A percentile compares a stretch with the other conserved stretches of the same genome.
phyloP scores from a whole-genome alignment of 2,888 invertebrate genomes.

The Lutraria lutraria region DNA sequence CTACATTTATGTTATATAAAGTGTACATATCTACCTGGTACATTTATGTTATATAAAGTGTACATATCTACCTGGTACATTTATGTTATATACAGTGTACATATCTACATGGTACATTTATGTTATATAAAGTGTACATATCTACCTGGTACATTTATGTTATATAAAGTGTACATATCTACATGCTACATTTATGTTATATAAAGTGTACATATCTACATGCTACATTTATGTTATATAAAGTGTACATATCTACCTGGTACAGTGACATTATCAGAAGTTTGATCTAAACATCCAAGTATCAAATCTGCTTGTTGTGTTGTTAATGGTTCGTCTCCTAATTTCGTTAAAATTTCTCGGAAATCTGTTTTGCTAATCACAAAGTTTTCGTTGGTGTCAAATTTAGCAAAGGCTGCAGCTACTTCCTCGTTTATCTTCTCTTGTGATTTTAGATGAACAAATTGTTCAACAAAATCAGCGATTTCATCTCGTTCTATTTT shows the following conservation, averaged over 20 bases:
- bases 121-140: no score
- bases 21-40: no score
- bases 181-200: no score
- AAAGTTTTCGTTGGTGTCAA: conserved; percentile 56
- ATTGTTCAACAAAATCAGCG: conserved; percentile 55
- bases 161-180: no score
- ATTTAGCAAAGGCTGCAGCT: conserved; percentile 66
- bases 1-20: no score
- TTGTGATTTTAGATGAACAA: conserved; percentile 59
- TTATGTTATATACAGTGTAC: no score
- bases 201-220: no score
- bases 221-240: background rate
- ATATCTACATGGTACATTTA: no score
- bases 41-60: no score
- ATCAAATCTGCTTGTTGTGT: conserved; percentile 53
- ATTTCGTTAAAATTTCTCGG: conserved; percentile 57
- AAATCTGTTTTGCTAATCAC: conserved; percentile 58
- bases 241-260: conserved; percentile 37
- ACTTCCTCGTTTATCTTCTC: conserved; percentile 61
- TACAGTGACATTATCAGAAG: conserved; percentile 51
- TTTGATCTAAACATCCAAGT: conserved; percentile 45
- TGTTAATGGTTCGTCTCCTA: conserved; percentile 62
- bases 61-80: no score
- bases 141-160: no score
- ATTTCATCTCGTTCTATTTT: conserved; percentile 49